Evolutionary conservation across 2,888 invertebrate species (phyloP).

Genomic region (Eurois occulta): DNA sequence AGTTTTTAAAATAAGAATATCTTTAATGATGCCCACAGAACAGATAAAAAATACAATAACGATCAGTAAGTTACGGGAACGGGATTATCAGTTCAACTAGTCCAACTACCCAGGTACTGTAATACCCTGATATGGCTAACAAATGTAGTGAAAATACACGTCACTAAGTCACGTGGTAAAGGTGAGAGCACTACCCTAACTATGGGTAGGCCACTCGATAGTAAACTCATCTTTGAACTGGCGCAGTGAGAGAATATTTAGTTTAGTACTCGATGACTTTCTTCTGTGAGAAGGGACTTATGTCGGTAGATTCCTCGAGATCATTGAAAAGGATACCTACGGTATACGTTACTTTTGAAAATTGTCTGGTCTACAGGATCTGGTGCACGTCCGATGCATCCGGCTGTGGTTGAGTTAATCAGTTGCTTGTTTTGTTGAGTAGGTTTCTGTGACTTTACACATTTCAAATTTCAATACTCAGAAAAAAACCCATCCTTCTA

Average conservation of each 20-base stretch:
- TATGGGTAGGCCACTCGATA: constrained; percentile 36
- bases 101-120: constrained; percentile 23
- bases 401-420: neutral
- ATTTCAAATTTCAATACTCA: neutral
- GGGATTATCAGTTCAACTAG: constrained; percentile 21
- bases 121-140: constrained; percentile 66
- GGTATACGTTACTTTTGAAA: neutral
- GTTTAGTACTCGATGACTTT: neutral
- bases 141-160: constrained; percentile 69
- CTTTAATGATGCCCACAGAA: neutral
- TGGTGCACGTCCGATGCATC: neutral
- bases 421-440: neutral
- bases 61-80: neutral
- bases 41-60: neutral
- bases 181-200: constrained; percentile 75
- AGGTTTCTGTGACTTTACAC: neutral
- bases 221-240: neutral
- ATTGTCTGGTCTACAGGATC: neutral
- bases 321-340: neutral
- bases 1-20: neutral
- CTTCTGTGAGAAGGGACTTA: no score
- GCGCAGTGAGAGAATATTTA: neutral
- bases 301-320: no score
- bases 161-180: constrained; percentile 71
- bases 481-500: neutral